These are phyloP conservation scores for Gambusia affinis DNA, from an alignment of 2,113 vertebrate species.

Conservation along the genomic window DNA sequence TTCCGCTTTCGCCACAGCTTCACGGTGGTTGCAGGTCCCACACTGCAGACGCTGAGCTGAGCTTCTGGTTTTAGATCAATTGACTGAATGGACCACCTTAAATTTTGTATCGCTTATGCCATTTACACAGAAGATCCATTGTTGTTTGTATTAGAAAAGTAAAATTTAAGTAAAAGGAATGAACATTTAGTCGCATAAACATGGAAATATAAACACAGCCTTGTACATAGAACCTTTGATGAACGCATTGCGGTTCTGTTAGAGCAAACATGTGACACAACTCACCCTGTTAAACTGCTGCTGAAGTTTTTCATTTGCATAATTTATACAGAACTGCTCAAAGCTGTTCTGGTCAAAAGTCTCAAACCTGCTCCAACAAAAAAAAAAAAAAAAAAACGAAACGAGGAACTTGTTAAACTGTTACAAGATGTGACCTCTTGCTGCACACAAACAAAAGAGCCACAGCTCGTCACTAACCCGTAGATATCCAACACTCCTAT, in stretches of 20 bases:
- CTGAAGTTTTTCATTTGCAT: slow-evolving; percentile 85
- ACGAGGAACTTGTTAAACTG: slow-evolving; percentile 22
- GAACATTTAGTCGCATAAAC: neutral
- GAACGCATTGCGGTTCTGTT: too few relatives aligned
- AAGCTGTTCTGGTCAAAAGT: slow-evolving; percentile 86
- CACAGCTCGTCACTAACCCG: slow-evolving; percentile 68
- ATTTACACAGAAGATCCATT: neutral
- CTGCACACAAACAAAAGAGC: neutral
- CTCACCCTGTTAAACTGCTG: slow-evolving; percentile 85
- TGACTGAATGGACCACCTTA: neutral
- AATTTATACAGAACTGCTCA: slow-evolving; percentile 87
- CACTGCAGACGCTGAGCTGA: too few relatives aligned
- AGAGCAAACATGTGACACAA: neutral
- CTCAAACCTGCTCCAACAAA: slow-evolving; percentile 78
- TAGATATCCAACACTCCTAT: slow-evolving; percentile 84
- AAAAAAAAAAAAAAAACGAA: too few relatives aligned
- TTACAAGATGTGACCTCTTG: neutral
- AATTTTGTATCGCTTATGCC: neutral
- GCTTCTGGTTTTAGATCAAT: neutral
- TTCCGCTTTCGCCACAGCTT: neutral
- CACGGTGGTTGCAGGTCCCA: neutral
- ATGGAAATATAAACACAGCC: neutral
- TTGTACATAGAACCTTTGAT: neutral
- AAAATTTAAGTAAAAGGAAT: neutral
- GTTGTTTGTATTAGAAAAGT: neutral